These are phyloP conservation scores for Lates calcarifer DNA, from an alignment of 2,113 vertebrate genomes.

Conservation along the genomic window DNA sequence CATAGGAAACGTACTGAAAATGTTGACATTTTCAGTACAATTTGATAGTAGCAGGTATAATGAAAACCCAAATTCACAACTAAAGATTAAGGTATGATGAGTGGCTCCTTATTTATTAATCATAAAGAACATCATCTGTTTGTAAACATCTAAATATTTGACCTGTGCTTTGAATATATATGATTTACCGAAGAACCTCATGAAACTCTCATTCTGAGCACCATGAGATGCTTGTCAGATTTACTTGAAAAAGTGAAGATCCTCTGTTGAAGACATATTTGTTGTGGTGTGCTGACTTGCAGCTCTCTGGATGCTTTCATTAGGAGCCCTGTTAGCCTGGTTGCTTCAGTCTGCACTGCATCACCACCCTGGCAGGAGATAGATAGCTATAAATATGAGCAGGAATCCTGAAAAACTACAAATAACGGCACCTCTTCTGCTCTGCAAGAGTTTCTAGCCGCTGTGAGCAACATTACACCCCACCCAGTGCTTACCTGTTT, in stretches of 20 bases:
- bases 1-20: neutral
- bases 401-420: conserved; percentile 41
- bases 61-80: neutral
- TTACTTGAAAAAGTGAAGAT: neutral
- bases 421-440: conserved; percentile 40
- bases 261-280: conserved; percentile 8
- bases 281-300: conserved; percentile 32
- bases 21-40: no score
- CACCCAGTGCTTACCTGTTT: conserved; percentile 41
- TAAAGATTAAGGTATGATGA: conserved; percentile 11
- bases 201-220: neutral
- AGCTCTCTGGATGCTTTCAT: conserved; percentile 49
- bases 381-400: conserved; percentile 50
- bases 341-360: conserved; percentile 39
- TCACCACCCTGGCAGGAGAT: conserved; percentile 45
- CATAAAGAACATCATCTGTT: neutral
- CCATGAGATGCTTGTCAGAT: neutral
- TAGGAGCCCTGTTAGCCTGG: conserved; percentile 49
- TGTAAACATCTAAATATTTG: conserved; percentile 2
- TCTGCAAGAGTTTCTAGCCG: conserved; percentile 19
- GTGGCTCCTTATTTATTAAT: conserved; percentile 10
- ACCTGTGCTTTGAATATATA: neutral
- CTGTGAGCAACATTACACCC: neutral
- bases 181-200: neutral
- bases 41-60: neutral